phyloP scores from a whole-genome alignment of 2,797 vertebrate species.

The Cuculus canorus region DNA sequence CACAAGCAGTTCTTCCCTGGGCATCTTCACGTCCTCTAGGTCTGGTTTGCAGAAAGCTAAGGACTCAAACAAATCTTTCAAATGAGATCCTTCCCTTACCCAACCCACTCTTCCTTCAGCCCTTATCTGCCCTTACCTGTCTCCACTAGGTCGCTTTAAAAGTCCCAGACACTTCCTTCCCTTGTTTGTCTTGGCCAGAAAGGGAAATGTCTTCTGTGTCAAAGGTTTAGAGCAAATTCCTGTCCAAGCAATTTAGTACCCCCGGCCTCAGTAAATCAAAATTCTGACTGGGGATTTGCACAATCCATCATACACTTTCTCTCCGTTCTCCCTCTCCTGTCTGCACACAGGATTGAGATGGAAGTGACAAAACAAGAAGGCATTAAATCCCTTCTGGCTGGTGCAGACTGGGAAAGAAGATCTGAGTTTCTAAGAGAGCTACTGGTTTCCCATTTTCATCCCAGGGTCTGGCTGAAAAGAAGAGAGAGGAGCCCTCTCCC shows the following conservation, averaged over 20 bases:
- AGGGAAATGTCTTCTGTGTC: conserved; percentile 70
- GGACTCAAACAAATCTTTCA: neutral
- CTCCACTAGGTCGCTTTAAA: conserved; percentile 47
- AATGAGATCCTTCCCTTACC: conserved; percentile 38
- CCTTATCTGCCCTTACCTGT: conserved; percentile 70
- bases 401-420: neutral
- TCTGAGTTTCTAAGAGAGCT: neutral
- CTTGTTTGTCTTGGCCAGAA: conserved; percentile 69
- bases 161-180: conserved; percentile 72
- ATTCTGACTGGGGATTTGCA: neutral
- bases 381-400: neutral
- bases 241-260: conserved; percentile 21
- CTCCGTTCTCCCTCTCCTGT: neutral
- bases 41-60: neutral
- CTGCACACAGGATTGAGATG: rapidly evolving
- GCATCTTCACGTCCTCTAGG: neutral
- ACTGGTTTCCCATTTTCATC: rapidly evolving
- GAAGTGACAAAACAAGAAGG: neutral
- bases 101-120: conserved; percentile 62
- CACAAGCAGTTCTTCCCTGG: neutral
- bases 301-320: neutral
- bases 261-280: conserved; percentile 15
- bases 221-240: conserved; percentile 55
- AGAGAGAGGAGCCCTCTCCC: rapidly evolving
- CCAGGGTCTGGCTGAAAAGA: neutral